These are phyloP conservation scores for Brenthis daphne DNA, from an alignment of 2,888 invertebrate genomes.

Conservation along the genomic window DNA sequence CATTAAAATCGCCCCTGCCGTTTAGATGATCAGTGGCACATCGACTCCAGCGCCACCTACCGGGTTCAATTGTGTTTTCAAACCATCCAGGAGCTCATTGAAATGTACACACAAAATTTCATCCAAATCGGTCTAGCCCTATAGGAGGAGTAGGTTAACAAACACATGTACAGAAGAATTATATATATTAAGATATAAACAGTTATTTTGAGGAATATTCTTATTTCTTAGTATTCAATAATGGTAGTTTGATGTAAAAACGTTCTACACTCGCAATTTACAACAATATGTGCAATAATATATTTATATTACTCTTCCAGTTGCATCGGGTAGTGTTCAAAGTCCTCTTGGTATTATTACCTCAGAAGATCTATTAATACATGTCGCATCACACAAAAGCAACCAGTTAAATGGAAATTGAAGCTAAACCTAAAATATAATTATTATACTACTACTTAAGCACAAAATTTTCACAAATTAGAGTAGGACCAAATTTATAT, in stretches of 20 bases:
- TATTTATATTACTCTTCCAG: slow-evolving; percentile 46
- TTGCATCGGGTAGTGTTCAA: slow-evolving; percentile 60
- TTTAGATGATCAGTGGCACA: no score
- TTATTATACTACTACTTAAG: slow-evolving; percentile 12
- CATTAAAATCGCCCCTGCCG: no score
- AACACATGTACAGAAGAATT: no score
- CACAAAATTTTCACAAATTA: slow-evolving; percentile 19
- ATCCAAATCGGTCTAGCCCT: no score
- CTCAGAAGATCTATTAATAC: slow-evolving; percentile 86
- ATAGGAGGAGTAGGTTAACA: no score
- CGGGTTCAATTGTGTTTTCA: no score
- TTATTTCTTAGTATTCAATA: neutral
- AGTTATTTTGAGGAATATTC: no score
- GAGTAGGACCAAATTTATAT: slow-evolving; percentile 2
- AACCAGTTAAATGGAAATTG: slow-evolving; percentile 57
- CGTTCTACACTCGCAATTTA: neutral
- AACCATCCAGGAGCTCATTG: no score
- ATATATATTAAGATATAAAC: no score
- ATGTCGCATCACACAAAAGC: slow-evolving; percentile 68
- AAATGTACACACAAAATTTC: no score
- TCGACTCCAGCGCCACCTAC: no score
- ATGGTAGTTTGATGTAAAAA: neutral
- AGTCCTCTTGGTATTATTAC: slow-evolving; percentile 86
- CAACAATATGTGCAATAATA: neutral
- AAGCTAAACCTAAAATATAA: neutral